Percentiles rank a stretch among this genome's conserved stretches.
Evolutionary conservation across 1,140 invertebrate species (phyloP).

Genomic region (Pogonomyrmex californicus): DNA sequence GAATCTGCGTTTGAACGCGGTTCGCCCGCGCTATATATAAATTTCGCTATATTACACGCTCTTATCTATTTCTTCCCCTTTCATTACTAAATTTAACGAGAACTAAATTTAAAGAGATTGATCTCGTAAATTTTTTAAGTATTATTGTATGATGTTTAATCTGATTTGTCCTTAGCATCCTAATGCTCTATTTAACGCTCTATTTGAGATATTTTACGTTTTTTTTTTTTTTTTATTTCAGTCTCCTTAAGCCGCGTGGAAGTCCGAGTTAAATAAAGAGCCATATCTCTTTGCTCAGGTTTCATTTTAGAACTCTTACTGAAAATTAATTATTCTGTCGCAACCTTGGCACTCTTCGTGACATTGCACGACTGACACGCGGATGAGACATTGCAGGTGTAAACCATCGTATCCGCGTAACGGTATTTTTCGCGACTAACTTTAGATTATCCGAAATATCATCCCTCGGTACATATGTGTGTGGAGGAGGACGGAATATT

Average conservation of each 20-base stretch:
- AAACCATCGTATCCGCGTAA: not conserved
- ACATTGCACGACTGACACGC: not conserved
- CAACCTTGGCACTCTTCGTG: conserved; percentile 42
- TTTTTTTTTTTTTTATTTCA: not conserved
- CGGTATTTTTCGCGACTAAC: conserved; percentile 31
- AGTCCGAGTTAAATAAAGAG: conserved; percentile 16
- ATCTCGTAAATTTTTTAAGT: not conserved
- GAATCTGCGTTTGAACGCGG: not conserved
- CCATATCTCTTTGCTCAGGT: conserved; percentile 4
- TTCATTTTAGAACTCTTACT: conserved; percentile 31
- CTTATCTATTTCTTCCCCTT: not conserved
- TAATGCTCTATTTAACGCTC: not conserved
- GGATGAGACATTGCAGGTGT: conserved; percentile 10
- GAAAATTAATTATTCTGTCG: conserved; percentile 52
- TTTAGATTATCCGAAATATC: conserved; percentile 32
- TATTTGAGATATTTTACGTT: not conserved
- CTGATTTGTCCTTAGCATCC: not conserved
- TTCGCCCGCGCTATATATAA: not conserved
- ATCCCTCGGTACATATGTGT: not conserved
- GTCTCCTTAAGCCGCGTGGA: not conserved
- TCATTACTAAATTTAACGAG: no score
- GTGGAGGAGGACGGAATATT: not conserved
- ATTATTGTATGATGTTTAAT: not conserved
- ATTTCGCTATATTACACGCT: not conserved
- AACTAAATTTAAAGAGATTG: not conserved